Conservation (phyloP, 2,113 vertebrate genomes). For the Morone saxatilis region DNA sequence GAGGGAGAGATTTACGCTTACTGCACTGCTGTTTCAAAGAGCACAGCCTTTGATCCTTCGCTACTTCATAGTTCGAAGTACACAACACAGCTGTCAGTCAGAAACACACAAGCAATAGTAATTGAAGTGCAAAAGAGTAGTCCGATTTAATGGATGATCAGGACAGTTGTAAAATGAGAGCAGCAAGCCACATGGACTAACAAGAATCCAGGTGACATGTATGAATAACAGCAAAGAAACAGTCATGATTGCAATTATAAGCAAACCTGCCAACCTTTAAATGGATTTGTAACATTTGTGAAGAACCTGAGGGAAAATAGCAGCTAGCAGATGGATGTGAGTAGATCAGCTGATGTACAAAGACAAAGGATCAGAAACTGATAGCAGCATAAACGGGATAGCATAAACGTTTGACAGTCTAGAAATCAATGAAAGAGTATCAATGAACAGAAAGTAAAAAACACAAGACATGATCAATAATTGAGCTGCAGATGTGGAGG, state of each 20-base stretch:
- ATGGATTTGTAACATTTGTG: constrained; percentile 51
- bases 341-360: constrained; percentile 25
- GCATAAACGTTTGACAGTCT: not conserved
- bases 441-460: constrained; percentile 9
- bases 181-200: constrained; percentile 22
- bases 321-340: constrained; percentile 48
- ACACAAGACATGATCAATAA: constrained; percentile 1
- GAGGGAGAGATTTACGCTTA: constrained; percentile 16
- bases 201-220: constrained; percentile 29
- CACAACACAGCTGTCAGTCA: constrained; percentile 36
- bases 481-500: not conserved
- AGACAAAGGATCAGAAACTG: constrained; percentile 8
- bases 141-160: constrained; percentile 34
- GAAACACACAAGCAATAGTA: constrained; percentile 20
- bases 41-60: constrained; percentile 44
- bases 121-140: constrained; percentile 17
- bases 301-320: constrained; percentile 10
- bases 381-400: not conserved
- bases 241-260: constrained; percentile 49
- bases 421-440: not conserved
- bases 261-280: constrained; percentile 58
- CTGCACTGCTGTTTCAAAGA: constrained; percentile 44
- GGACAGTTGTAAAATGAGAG: constrained; percentile 32
- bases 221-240: constrained; percentile 53
- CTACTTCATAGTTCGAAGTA: constrained; percentile 47